phyloP scores from a whole-genome alignment of 2,888 invertebrate genomes.

The Hermaeophaga mercurialis region DNA sequence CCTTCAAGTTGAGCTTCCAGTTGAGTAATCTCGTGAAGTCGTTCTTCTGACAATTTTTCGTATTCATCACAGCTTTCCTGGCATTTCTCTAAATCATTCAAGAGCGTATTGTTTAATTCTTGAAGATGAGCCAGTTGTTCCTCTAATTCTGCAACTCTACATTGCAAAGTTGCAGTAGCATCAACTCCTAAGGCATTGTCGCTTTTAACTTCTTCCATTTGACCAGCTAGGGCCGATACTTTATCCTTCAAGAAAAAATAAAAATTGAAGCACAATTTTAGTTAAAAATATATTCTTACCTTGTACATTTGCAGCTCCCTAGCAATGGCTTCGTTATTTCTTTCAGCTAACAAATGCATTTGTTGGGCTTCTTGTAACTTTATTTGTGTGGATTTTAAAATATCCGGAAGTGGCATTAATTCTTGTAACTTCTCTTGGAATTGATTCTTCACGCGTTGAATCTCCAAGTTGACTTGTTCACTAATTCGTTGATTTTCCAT shows the following conservation, averaged over 20 bases:
- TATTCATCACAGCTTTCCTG: constrained; percentile 64
- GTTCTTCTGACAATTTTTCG: constrained; percentile 68
- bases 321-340: constrained; percentile 69
- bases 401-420: constrained; percentile 70
- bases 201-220: constrained; percentile 62
- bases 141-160: constrained; percentile 51
- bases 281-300: no score
- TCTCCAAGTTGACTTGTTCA: constrained; percentile 73
- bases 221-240: constrained; percentile 54
- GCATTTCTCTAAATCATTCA: constrained; percentile 50
- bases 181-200: constrained; percentile 60
- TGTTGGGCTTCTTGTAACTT: constrained; percentile 73
- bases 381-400: constrained; percentile 70
- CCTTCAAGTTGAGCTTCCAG: constrained; percentile 69
- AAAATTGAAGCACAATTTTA: no score
- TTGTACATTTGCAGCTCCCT: constrained; percentile 68
- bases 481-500: constrained; percentile 73
- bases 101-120: constrained; percentile 49
- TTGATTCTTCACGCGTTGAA: constrained; percentile 71
- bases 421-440: constrained; percentile 76
- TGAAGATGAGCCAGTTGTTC: constrained; percentile 49
- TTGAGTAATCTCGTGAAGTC: constrained; percentile 70
- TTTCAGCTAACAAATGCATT: constrained; percentile 68
- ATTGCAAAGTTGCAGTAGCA: constrained; percentile 55
- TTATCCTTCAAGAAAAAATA: constrained; percentile 36